Conservation (phyloP, 2,888 invertebrate genomes). For the Acronicta aceris region DNA sequence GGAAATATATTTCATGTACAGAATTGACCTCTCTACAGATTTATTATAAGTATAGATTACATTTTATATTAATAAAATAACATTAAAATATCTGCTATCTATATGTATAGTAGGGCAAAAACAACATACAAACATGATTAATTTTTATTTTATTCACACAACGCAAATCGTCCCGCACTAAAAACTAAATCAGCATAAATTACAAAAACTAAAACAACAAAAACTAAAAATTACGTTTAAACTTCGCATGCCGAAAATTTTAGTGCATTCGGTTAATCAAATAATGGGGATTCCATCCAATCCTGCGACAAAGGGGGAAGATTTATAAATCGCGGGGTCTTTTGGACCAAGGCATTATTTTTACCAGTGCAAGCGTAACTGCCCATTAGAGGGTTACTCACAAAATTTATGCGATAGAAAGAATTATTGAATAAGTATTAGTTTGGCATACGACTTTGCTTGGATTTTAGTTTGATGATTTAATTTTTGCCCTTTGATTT, state of each 20-base stretch:
- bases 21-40: too few species aligned
- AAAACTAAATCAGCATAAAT: slow-evolving; percentile 2
- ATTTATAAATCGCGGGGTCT: slow-evolving; percentile 76
- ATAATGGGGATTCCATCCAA: slow-evolving; percentile 56
- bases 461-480: not conserved
- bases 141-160: not conserved
- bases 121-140: not conserved
- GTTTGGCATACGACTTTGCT: slow-evolving; percentile 13
- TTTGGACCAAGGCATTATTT: slow-evolving; percentile 68
- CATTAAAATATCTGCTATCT: too few species aligned
- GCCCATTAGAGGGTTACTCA: slow-evolving; percentile 75
- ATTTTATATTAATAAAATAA: too few species aligned
- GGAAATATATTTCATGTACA: too few species aligned
- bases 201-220: slow-evolving; percentile 4
- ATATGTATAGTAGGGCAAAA: not conserved
- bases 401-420: slow-evolving; percentile 48
- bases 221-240: slow-evolving; percentile 10
- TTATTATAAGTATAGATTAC: too few species aligned
- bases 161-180: not conserved
- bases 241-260: slow-evolving; percentile 11
- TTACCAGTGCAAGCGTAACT: slow-evolving; percentile 77
- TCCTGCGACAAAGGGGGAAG: slow-evolving; percentile 58
- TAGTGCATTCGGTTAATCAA: slow-evolving; percentile 39
- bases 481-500: not conserved
- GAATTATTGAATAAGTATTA: slow-evolving; percentile 31